A percentile compares a stretch with the other conserved stretches of the same genome.
Evolutionary conservation across 2,888 invertebrate genomes (phyloP).

Genomic region (Augochlorella aurata): DNA sequence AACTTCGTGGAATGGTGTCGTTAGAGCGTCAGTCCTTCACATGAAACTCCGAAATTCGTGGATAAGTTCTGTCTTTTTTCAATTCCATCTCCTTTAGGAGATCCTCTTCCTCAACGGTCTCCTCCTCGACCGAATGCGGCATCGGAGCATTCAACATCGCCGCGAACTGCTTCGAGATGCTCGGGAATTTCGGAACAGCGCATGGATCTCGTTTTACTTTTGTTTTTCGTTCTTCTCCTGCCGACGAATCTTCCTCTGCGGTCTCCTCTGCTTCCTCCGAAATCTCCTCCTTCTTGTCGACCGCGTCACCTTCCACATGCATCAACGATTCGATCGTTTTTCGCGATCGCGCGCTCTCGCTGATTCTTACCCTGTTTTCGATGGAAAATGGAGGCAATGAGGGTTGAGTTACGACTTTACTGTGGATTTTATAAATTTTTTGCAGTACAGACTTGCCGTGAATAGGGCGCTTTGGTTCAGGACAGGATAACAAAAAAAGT

Average conservation of each 20-base stretch:
- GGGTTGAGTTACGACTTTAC: background rate
- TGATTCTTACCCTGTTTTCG: background rate
- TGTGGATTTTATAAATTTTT: background rate
- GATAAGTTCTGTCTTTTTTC: constrained; percentile 44
- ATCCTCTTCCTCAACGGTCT: background rate
- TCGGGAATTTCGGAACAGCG: background rate
- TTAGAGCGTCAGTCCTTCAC: constrained; percentile 32
- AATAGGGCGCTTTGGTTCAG: too few species aligned
- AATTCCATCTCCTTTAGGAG: constrained; percentile 16
- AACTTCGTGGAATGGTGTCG: background rate
- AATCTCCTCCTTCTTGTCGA: background rate
- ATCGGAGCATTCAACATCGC: constrained; percentile 18
- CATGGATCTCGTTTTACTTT: constrained; percentile 36
- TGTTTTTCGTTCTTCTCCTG: background rate
- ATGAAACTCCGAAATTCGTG: constrained; percentile 61
- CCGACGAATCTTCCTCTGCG: background rate
- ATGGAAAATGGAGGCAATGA: background rate
- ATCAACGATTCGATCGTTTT: background rate
- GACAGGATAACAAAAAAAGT: too few species aligned
- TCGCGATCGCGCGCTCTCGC: background rate
- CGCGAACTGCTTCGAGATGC: constrained; percentile 21
- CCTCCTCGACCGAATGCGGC: constrained; percentile 21
- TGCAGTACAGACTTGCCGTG: background rate
- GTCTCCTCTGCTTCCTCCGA: background rate
- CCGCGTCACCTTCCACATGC: background rate